These are phyloP conservation scores for Ectemnius continuus DNA, from an alignment of 2,888 invertebrate genomes.

Conservation along the genomic window DNA sequence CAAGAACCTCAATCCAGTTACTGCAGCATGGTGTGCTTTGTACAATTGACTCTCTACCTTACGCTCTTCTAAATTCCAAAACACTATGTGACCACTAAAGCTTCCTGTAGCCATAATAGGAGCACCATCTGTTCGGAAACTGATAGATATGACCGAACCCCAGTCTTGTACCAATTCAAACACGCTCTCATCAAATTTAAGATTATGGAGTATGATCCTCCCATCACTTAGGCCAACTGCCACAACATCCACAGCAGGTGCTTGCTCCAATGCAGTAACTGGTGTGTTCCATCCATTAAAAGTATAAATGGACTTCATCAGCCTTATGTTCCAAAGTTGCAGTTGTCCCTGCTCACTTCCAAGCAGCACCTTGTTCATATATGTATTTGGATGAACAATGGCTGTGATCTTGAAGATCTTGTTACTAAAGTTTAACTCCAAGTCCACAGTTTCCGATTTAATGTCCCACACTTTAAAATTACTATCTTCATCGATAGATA, in stretches of 20 bases:
- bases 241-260: slow-evolving; percentile 95
- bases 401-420: slow-evolving; percentile 88
- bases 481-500: slow-evolving; percentile 90
- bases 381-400: slow-evolving; percentile 95
- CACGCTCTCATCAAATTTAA: slow-evolving; percentile 89
- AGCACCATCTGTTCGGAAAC: slow-evolving; percentile 91
- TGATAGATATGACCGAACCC: slow-evolving; percentile 90
- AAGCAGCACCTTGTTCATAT: slow-evolving; percentile 94
- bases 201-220: slow-evolving; percentile 90
- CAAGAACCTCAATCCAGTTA: slow-evolving; percentile 90
- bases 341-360: slow-evolving; percentile 91
- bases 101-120: slow-evolving; percentile 93
- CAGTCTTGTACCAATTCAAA: slow-evolving; percentile 94
- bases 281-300: slow-evolving; percentile 87
- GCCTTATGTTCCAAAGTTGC: slow-evolving; percentile 94
- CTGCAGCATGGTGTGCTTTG: slow-evolving; percentile 86
- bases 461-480: slow-evolving; percentile 92
- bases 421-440: slow-evolving; percentile 85
- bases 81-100: slow-evolving; percentile 89
- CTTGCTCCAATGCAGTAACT: slow-evolving; percentile 88
- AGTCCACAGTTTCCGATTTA: slow-evolving; percentile 83
- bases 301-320: slow-evolving; percentile 86
- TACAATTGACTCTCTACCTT: slow-evolving; percentile 89
- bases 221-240: slow-evolving; percentile 93
- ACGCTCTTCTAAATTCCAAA: slow-evolving; percentile 95